Evolutionary conservation across 2,888 invertebrate genomes (phyloP), one percentile per base, ranked within the genome.

Genomic region (Sminthurides aquaticus): DNA sequence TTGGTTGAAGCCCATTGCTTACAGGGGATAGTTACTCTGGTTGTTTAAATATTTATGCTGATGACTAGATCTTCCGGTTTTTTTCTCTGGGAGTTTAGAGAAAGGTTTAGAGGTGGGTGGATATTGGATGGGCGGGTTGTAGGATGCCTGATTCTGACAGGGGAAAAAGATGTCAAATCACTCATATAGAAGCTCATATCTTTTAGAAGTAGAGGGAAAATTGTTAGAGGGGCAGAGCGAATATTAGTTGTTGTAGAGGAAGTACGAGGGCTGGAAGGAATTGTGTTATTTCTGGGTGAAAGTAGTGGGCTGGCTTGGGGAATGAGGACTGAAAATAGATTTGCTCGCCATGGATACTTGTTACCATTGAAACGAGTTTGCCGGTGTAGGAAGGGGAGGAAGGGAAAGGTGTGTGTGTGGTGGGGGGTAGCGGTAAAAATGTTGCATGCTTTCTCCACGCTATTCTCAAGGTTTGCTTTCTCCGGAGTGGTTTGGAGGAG

Each of bases 81-180:
- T 15, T 52, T 20, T 52, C 20, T 8, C 52, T 43, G 11, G 43
- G 43, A 8, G 43, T 43, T 43, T 43, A 18, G 43, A 11, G 43
- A 18, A 43, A 43, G 18, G 43, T 43, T 43, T 43, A 43, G 11
- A 8, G 43, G 18, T 18, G 43, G 43, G 18, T 18, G 43, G 11
- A n/a, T n/a, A n/a, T 18, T 18, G 43, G 43, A 18, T 43, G 43
- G 18, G 18, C 8, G 43, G 11, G 18, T 11, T 8, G 43, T 11
- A 43, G 11, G 15, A 20, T 52, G 52, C 20, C 52, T 52, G 52
- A 52, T 20, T 52, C 52, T 52, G 52, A 52, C 52, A 52, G 52
- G 52, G 20, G 52, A 52, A 52, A 52, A 52, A 52, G 52, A 52
- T 52, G 52, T 52, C 52, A 52, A 52, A 52, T 52, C 52, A 15